Conservation (phyloP, 2,113 vertebrate species). For the Strix aluco region DNA sequence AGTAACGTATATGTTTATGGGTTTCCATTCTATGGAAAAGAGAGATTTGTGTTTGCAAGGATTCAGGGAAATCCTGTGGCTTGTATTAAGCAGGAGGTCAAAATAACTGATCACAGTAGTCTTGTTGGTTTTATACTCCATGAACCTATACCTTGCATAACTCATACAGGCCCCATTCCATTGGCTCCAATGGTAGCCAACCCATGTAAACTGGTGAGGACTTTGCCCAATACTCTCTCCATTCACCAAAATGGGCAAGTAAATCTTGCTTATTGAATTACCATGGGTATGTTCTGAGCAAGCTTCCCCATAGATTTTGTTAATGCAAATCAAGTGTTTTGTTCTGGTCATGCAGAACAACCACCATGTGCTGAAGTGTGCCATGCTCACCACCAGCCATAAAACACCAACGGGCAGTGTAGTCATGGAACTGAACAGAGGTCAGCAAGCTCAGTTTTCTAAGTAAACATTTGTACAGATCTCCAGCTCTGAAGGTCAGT, state of each 20-base stretch:
- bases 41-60: not conserved
- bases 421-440: not conserved
- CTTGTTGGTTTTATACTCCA: not conserved
- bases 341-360: not conserved
- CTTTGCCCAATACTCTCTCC: not conserved
- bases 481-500: not conserved
- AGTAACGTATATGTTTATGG: not conserved
- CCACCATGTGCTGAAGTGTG: rapidly evolving
- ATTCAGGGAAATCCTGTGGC: not conserved
- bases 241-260: not conserved
- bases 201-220: not conserved
- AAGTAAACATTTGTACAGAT: not conserved
- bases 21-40: conserved; percentile 13
- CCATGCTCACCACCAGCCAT: rapidly evolving
- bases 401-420: rapidly evolving
- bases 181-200: not conserved
- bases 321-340: not conserved
- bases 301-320: not conserved
- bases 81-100: not conserved
- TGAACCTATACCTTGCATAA: not conserved
- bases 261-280: not conserved
- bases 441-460: not conserved
- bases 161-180: not conserved
- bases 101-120: not conserved
- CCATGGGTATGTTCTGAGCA: not conserved